These are phyloP conservation scores for Alectura lathami DNA, from an alignment of 2,113 vertebrate species.

Conservation along the genomic window DNA sequence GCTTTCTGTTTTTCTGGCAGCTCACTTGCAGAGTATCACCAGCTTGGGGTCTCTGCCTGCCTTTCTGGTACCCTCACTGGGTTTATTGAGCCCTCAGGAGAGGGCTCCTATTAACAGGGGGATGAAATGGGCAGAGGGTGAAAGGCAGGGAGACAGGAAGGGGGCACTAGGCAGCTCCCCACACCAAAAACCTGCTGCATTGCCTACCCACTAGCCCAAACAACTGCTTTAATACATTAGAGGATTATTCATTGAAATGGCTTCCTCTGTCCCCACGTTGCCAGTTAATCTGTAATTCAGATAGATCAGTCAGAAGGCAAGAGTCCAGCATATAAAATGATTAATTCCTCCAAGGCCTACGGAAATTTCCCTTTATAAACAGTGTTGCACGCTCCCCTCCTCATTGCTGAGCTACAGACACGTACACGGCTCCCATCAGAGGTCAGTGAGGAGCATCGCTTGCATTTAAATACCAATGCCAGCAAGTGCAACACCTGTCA, in stretches of 20 bases:
- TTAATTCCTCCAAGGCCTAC: slow-evolving; percentile 46
- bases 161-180: not conserved
- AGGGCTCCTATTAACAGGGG: not conserved
- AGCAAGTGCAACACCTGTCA: not conserved
- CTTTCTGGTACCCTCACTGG: not conserved
- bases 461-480: not conserved
- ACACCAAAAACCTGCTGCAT: slow-evolving; percentile 4
- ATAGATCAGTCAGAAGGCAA: slow-evolving; percentile 66
- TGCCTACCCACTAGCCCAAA: slow-evolving; percentile 23
- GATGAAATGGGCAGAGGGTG: not conserved
- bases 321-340: slow-evolving; percentile 66
- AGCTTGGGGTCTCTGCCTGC: not conserved
- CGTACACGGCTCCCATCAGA: not conserved
- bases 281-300: slow-evolving; percentile 77
- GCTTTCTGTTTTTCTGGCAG: not conserved
- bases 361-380: slow-evolving; percentile 57
- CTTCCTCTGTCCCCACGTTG: slow-evolving; percentile 53
- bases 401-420: not conserved
- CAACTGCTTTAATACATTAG: slow-evolving; percentile 69
- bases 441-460: accelerated
- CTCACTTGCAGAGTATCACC: not conserved
- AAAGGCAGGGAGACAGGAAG: not conserved
- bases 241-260: slow-evolving; percentile 69
- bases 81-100: too few relatives aligned
- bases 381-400: not conserved